Evolutionary conservation across 2,888 invertebrate species (phyloP).

Genomic region (Ariolimax columbianus): DNA sequence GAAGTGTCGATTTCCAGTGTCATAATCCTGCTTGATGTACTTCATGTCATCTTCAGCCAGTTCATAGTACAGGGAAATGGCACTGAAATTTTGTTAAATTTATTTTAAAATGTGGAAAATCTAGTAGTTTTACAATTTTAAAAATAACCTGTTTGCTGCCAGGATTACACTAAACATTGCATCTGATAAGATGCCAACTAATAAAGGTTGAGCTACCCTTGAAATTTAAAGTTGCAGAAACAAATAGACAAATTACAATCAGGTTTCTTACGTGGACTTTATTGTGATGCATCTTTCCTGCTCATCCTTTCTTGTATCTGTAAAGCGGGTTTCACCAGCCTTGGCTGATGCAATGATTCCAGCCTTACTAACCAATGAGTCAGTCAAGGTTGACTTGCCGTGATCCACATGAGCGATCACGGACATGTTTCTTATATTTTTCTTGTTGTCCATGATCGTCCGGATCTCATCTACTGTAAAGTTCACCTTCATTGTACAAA

Average conservation of each 20-base stretch:
- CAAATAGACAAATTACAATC: not conserved
- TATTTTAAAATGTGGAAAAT: too few species aligned
- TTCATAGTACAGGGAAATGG: constrained; percentile 99
- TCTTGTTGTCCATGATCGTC: constrained; percentile 99
- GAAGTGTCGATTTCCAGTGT: constrained; percentile 87
- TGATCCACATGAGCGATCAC: constrained; percentile 99
- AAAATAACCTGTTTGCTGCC: too few species aligned
- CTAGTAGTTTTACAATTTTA: too few species aligned
- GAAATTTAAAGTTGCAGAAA: too few species aligned
- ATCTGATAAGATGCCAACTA: too few species aligned
- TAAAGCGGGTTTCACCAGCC: constrained; percentile 99
- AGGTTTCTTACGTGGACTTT: constrained; percentile 94
- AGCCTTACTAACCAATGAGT: constrained; percentile 99
- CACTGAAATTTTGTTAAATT: constrained; percentile 82
- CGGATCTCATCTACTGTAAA: constrained; percentile 99
- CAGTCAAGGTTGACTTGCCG: constrained; percentile 99
- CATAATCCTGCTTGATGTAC: constrained; percentile 92
- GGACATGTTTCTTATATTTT: constrained; percentile 99
- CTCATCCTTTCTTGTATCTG: constrained; percentile 99
- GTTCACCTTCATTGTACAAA: constrained; percentile 90
- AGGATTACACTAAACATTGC: too few species aligned
- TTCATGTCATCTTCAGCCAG: constrained; percentile 94
- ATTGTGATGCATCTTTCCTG: constrained; percentile 99
- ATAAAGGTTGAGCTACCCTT: too few species aligned
- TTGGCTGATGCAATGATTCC: constrained; percentile 99